Percentiles rank a stretch among this genome's conserved stretches.
These are phyloP conservation scores for Zaprionus bogoriensis DNA, from an alignment of 2,888 invertebrate species.

Conservation along the genomic window DNA sequence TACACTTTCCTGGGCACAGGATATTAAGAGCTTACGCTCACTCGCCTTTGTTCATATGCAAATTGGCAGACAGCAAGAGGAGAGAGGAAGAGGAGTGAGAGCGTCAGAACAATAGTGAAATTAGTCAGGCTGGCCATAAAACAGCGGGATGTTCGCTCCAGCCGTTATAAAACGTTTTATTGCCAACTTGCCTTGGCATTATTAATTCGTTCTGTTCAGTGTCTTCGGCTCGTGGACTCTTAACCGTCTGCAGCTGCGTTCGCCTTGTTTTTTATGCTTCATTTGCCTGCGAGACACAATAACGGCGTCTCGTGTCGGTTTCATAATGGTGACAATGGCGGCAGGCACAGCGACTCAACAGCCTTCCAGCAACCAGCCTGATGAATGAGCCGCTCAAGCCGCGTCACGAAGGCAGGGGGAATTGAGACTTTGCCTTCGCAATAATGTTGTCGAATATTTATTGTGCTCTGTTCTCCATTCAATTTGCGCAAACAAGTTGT, in stretches of 20 bases:
- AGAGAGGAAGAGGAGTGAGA: too few species aligned
- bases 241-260: slow-evolving; percentile 29
- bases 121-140: slow-evolving; percentile 59
- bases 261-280: slow-evolving; percentile 55
- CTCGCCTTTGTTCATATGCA: slow-evolving; percentile 32
- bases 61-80: slow-evolving; percentile 30
- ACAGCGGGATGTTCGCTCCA: slow-evolving; percentile 42
- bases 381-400: slow-evolving; percentile 23
- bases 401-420: too few species aligned
- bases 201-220: slow-evolving; percentile 65
- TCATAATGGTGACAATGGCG: slow-evolving; percentile 51
- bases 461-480: not conserved
- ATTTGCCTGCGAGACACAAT: slow-evolving; percentile 60
- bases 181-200: slow-evolving; percentile 48
- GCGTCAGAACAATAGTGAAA: slow-evolving; percentile 59
- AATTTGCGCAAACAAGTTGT: not conserved
- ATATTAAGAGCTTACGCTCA: not conserved
- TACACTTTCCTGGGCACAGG: not conserved
- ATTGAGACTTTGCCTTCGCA: too few species aligned
- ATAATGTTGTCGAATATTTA: too few species aligned
- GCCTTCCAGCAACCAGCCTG: slow-evolving; percentile 12
- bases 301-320: slow-evolving; percentile 52
- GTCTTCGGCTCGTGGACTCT: slow-evolving; percentile 10
- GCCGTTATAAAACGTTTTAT: slow-evolving; percentile 62
- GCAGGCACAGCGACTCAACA: too few species aligned